Conservation (phyloP, 2,797 vertebrate species). For the Nothura maculosa region DNA sequence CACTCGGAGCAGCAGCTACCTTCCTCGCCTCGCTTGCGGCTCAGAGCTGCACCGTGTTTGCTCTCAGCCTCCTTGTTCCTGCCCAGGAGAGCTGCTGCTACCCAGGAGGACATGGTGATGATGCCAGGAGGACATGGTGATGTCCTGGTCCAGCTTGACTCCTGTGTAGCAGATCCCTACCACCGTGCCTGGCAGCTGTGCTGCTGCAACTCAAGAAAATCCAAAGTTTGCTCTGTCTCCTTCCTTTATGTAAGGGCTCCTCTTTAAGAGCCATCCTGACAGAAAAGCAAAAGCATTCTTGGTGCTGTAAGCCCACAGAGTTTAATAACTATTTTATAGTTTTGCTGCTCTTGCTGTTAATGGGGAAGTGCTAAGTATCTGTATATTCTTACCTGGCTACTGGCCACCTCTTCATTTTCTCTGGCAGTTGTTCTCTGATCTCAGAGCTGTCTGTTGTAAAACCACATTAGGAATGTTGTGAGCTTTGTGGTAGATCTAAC, state of each 20-base stretch:
- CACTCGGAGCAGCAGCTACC: not conserved
- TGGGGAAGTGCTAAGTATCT: not conserved
- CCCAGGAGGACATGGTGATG: not conserved
- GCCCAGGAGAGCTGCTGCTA: not conserved
- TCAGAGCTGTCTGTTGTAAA: not conserved
- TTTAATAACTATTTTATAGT: not conserved
- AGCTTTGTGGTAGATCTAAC: not conserved
- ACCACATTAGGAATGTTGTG: not conserved
- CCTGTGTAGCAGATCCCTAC: not conserved
- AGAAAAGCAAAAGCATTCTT: not conserved
- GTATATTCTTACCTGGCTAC: not conserved
- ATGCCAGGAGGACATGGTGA: not conserved
- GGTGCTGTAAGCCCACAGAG: not conserved
- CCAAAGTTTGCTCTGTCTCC: not conserved
- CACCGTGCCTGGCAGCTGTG: not conserved
- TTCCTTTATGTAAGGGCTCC: not conserved
- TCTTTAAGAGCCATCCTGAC: not conserved
- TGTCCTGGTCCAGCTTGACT: not conserved
- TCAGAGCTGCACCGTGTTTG: not conserved
- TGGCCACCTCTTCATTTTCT: not conserved
- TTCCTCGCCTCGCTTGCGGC: not conserved
- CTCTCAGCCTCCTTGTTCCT: not conserved
- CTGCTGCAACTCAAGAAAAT: not conserved
- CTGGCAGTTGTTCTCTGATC: not conserved
- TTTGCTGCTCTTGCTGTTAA: conserved; percentile 5